Evolutionary conservation across 2,888 invertebrate genomes (phyloP).

Genomic region (Platynereis dumerilii): DNA sequence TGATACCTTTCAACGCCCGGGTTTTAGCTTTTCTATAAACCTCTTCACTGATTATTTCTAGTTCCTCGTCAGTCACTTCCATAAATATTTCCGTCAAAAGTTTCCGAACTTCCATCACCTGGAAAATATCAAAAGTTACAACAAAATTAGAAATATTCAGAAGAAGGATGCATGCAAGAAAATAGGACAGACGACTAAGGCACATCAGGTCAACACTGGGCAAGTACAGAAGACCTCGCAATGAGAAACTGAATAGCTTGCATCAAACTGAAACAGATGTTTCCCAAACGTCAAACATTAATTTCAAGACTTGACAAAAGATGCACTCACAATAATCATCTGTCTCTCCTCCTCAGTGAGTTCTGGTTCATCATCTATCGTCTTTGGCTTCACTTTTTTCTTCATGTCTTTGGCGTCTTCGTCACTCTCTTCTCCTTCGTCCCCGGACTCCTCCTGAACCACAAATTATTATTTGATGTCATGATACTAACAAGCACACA

Average conservation of each 20-base stretch:
- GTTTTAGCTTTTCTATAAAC: conserved; percentile 76
- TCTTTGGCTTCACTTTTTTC: neutral
- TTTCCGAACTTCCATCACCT: conserved; percentile 84
- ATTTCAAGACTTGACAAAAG: neutral
- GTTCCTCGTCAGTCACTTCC: conserved; percentile 91
- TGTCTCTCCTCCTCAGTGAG: conserved; percentile 26
- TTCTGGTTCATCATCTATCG: neutral
- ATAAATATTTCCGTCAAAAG: conserved; percentile 91
- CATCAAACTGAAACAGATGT: too few relatives aligned
- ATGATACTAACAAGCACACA: neutral
- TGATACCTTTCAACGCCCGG: conserved; percentile 57
- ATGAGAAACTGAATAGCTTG: too few relatives aligned
- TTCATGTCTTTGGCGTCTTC: neutral
- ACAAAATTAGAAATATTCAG: too few relatives aligned
- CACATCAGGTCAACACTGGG: too few relatives aligned
- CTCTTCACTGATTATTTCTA: conserved; percentile 83
- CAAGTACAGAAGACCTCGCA: too few relatives aligned
- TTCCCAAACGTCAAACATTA: too few relatives aligned
- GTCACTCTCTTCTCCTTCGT: conserved; percentile 43
- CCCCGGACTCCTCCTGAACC: conserved; percentile 59
- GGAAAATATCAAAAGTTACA: conserved; percentile 23
- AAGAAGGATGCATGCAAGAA: too few relatives aligned
- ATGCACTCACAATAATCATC: conserved; percentile 27
- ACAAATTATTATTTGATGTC: conserved; percentile 10
- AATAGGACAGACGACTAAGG: too few relatives aligned